Percentiles rank a stretch among this genome's conserved stretches.
These are phyloP conservation scores for Apodemus sylvaticus DNA, from an alignment of 2,113 vertebrate species.

Conservation along the genomic window DNA sequence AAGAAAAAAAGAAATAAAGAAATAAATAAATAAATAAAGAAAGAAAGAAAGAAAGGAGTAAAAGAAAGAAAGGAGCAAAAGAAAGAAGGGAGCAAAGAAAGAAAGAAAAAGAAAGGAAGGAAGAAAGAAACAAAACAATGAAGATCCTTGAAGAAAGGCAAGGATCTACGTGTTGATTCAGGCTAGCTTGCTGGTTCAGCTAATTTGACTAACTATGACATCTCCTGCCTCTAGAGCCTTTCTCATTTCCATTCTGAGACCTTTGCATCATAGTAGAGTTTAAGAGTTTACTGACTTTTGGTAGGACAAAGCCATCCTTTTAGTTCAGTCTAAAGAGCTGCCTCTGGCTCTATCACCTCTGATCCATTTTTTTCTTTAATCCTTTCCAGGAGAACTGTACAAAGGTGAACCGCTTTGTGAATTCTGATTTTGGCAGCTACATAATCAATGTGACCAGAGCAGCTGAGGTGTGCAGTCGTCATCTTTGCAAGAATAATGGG, in stretches of 20 bases:
- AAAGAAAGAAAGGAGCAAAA: no score
- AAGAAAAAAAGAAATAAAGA: no score
- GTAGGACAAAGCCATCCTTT: neutral
- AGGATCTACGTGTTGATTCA: neutral
- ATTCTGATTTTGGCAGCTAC: conserved; percentile 85
- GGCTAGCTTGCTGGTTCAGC: neutral
- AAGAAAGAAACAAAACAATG: no score
- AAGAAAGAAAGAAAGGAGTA: no score
- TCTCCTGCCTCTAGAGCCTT: neutral
- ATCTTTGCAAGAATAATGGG: conserved; percentile 86
- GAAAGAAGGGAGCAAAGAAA: no score
- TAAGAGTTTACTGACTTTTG: conserved; percentile 16
- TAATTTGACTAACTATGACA: neutral
- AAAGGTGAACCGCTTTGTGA: conserved; percentile 85
- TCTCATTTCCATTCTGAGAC: neutral
- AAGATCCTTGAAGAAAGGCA: neutral
- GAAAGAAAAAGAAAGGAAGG: neutral
- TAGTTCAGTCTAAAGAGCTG: conserved; percentile 23
- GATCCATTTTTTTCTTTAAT: neutral
- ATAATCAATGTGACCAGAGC: conserved; percentile 87
- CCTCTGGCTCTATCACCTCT: neutral
- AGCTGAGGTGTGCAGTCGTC: conserved; percentile 85
- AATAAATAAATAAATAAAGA: no score
- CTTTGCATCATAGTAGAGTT: neutral
- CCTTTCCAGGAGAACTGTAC: conserved; percentile 85